phyloP scores from a whole-genome alignment of 2,888 invertebrate genomes.

The Melangyna quadrimaculata region DNA sequence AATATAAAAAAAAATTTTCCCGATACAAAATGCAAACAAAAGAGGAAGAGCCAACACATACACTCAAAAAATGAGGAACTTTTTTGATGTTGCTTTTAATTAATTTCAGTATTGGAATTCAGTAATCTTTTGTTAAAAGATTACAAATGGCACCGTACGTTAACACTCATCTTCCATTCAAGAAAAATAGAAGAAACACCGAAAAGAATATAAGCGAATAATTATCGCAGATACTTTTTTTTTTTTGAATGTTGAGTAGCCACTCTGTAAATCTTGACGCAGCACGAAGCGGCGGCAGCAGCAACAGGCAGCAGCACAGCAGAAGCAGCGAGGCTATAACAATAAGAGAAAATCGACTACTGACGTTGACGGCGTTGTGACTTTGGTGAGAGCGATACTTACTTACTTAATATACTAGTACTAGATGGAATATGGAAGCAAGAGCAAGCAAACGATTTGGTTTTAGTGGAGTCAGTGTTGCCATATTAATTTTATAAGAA shows the following conservation, averaged over 20 bases:
- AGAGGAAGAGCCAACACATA: constrained; percentile 2
- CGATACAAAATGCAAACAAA: constrained; percentile 38
- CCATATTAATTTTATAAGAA: background rate
- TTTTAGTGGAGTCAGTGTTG: background rate
- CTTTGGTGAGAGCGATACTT: constrained; percentile 30
- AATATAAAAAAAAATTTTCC: constrained; percentile 12
- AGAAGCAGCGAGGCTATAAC: constrained; percentile 16
- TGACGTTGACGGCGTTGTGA: constrained; percentile 32
- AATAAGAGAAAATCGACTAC: constrained; percentile 43
- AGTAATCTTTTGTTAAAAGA: constrained; percentile 57
- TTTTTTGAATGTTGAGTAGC: constrained; percentile 32
- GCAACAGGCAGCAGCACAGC: constrained; percentile 2
- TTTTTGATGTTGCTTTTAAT: background rate
- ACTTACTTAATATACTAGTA: constrained; percentile 12
- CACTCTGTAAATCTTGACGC: constrained; percentile 33
- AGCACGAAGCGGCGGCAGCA: constrained; percentile 1
- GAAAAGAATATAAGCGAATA: constrained; percentile 64
- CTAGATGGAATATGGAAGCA: background rate
- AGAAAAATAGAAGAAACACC: constrained; percentile 45
- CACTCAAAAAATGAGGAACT: constrained; percentile 2
- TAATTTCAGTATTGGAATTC: constrained; percentile 22
- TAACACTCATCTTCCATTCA: constrained; percentile 58
- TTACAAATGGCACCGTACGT: constrained; percentile 46
- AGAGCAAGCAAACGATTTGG: constrained; percentile 2
- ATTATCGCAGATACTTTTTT: constrained; percentile 59